Percentiles rank a stretch among this genome's conserved stretches.
These are phyloP conservation scores for Hormaphis cornu DNA, from an alignment of 1,140 invertebrate species.

Conservation along the genomic window DNA sequence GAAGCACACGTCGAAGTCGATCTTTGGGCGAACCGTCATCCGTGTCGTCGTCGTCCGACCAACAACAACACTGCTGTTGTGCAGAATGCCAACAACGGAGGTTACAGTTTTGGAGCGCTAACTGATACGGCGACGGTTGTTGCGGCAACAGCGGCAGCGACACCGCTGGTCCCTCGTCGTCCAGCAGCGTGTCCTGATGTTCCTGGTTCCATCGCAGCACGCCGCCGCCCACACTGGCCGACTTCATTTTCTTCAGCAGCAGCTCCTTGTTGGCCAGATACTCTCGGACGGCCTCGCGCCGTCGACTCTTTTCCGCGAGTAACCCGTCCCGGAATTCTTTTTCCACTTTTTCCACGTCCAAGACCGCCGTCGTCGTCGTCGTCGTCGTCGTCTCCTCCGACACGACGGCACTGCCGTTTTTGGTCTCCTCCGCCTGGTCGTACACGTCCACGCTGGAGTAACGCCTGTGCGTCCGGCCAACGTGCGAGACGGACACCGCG, in stretches of 20 bases:
- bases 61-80: no score
- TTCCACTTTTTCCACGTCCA: slow-evolving; percentile 3
- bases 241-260: slow-evolving; percentile 33
- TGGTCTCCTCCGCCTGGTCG: background rate
- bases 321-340: background rate
- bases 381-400: slow-evolving; percentile 2
- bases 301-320: background rate
- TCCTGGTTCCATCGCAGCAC: slow-evolving; percentile 10
- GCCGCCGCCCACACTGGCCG: slow-evolving; percentile 27
- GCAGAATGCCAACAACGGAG: no score
- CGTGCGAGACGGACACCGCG: background rate
- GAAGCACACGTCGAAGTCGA: background rate
- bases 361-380: background rate
- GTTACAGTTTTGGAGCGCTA: no score
- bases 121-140: no score
- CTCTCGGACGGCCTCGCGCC: slow-evolving; percentile 13
- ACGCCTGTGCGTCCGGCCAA: background rate
- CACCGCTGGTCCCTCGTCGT: background rate
- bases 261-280: slow-evolving; percentile 33
- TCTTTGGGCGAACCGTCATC: background rate
- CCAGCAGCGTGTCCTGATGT: slow-evolving; percentile 11
- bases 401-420: background rate
- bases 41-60: background rate
- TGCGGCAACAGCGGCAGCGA: no score
- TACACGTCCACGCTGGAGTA: slow-evolving; percentile 20